phyloP scores from a whole-genome alignment of 1,140 invertebrate species.

The Drosophila arizonae region DNA sequence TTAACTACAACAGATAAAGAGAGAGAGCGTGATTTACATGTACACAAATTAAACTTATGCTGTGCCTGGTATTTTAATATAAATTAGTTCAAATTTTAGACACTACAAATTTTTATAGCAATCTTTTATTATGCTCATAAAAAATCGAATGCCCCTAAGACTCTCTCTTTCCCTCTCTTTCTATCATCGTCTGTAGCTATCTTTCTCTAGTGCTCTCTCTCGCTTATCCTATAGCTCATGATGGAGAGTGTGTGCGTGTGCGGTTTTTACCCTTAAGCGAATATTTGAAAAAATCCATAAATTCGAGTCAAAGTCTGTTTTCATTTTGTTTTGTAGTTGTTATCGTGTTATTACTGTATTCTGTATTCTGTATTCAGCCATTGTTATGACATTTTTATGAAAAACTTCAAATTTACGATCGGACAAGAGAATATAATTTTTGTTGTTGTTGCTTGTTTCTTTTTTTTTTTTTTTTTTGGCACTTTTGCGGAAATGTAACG shows the following conservation, averaged over 20 bases:
- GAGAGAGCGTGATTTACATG: background rate
- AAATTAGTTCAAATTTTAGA: slow-evolving; percentile 63
- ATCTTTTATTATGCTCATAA: slow-evolving; percentile 47
- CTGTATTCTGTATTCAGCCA: slow-evolving; percentile 29
- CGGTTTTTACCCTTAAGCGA: slow-evolving; percentile 55
- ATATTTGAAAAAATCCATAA: slow-evolving; percentile 73
- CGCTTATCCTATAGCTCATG: background rate
- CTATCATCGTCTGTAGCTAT: background rate
- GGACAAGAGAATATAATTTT: slow-evolving; percentile 49
- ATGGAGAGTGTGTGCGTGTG: slow-evolving; percentile 23
- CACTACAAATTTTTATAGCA: slow-evolving; percentile 56
- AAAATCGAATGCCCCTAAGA: slow-evolving; percentile 30
- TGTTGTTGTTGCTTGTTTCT: too few relatives aligned
- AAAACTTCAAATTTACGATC: slow-evolving; percentile 80
- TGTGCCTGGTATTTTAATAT: slow-evolving; percentile 30
- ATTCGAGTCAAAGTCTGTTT: slow-evolving; percentile 61
- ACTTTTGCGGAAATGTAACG: slow-evolving; percentile 58
- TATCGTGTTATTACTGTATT: slow-evolving; percentile 42
- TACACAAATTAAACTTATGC: background rate
- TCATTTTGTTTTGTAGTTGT: slow-evolving; percentile 36
- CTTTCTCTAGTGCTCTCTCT: background rate
- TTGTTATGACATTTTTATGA: slow-evolving; percentile 82
- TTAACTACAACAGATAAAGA: slow-evolving; percentile 1
- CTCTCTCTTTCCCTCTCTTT: slow-evolving; percentile 4
- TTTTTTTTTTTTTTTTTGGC: slow-evolving; percentile 14